phyloP scores from a whole-genome alignment of 2,113 vertebrate genomes.

The Spizaetus ornatus region DNA sequence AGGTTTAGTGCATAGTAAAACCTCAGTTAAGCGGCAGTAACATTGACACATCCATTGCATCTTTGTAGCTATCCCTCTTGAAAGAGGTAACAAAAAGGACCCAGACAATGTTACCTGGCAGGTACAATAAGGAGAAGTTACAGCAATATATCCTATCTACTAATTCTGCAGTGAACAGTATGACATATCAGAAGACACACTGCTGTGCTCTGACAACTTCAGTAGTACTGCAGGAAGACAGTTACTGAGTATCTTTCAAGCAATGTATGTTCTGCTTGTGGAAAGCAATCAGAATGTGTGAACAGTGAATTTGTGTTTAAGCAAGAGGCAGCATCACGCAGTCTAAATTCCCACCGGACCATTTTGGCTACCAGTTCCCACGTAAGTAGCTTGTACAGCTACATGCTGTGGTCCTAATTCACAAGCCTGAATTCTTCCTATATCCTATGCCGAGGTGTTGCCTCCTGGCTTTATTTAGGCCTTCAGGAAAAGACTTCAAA shows the following conservation, averaged over 20 bases:
- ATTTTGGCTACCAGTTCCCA: background rate
- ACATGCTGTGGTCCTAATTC: background rate
- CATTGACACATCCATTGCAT: background rate
- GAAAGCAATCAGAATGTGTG: background rate
- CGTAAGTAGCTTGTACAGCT: background rate
- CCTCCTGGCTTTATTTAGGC: background rate
- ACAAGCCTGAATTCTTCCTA: background rate
- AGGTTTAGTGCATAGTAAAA: background rate
- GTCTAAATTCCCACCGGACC: background rate
- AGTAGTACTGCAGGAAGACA: background rate
- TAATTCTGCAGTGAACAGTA: background rate
- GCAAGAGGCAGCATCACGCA: background rate
- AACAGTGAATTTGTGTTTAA: background rate
- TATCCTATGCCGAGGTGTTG: background rate
- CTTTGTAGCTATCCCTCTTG: background rate
- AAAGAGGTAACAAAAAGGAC: background rate
- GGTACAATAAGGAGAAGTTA: background rate
- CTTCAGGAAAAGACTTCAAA: background rate
- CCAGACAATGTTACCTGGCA: background rate
- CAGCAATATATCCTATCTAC: background rate
- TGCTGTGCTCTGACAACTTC: background rate
- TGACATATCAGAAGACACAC: background rate
- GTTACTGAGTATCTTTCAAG: background rate
- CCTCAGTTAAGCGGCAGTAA: background rate
- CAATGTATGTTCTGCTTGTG: rapidly evolving